Evolutionary conservation across 1,140 invertebrate genomes (phyloP).

Genomic region (Lucilia sericata): DNA sequence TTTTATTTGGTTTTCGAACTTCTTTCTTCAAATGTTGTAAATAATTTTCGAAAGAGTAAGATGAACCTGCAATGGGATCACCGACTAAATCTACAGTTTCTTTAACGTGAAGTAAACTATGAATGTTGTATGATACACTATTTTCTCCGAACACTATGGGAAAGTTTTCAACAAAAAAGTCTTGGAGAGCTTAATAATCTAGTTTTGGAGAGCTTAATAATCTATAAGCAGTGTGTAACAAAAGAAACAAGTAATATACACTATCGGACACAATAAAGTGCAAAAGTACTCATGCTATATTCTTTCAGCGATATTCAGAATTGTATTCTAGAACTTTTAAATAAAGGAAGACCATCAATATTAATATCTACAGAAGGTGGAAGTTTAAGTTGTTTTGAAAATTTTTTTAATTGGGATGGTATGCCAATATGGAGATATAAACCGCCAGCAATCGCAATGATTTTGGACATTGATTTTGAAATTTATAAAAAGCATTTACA

Average conservation of each 20-base stretch:
- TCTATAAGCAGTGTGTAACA: conserved; percentile 18
- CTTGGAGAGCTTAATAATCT: too few relatives aligned
- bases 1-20: too few relatives aligned
- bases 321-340: not conserved
- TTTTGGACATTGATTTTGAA: not conserved
- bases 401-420: not conserved
- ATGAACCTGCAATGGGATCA: not conserved
- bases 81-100: not conserved
- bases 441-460: not conserved
- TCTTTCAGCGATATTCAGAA: not conserved
- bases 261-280: conserved; percentile 10
- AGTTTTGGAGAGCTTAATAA: not conserved
- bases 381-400: not conserved
- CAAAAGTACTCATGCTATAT: too few relatives aligned
- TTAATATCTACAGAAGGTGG: not conserved
- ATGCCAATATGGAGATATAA: not conserved
- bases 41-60: conserved; percentile 31
- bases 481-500: too few relatives aligned
- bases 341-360: not conserved
- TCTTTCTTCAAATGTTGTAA: not conserved
- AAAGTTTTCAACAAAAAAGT: conserved; percentile 21
- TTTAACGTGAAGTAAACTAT: conserved; percentile 24
- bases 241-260: not conserved
- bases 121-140: not conserved
- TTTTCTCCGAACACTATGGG: conserved; percentile 4